phyloP scores from a whole-genome alignment of 1,140 invertebrate genomes.

The Gyrodactylus bullatarudis region DNA sequence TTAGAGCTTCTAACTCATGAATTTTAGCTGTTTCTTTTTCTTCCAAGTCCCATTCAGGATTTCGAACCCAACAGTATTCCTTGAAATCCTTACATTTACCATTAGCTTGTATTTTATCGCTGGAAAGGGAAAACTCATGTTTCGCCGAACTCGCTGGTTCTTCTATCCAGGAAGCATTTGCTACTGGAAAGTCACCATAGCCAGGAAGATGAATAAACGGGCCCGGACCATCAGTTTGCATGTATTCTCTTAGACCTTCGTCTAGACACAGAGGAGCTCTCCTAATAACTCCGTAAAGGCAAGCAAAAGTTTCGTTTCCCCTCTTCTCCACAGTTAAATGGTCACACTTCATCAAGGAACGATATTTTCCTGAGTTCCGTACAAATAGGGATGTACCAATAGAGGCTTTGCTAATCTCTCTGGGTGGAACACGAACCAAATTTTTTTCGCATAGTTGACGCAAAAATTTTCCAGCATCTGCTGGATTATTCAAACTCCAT shows the following conservation, averaged over 20 bases:
- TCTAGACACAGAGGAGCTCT: neutral
- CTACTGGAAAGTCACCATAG: neutral
- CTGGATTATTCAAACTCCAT: neutral
- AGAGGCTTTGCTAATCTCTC: neutral
- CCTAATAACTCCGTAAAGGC: neutral
- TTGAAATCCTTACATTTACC: neutral
- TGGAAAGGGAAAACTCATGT: neutral
- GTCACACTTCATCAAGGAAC: neutral
- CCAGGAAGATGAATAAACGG: neutral
- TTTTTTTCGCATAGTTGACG: neutral
- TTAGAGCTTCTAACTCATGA: neutral
- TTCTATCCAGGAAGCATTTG: neutral
- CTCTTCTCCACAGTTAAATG: neutral
- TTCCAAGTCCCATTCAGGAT: neutral
- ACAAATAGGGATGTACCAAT: neutral
- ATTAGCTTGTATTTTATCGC: neutral
- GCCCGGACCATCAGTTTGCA: neutral
- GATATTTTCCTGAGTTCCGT: neutral
- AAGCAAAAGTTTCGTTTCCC: neutral
- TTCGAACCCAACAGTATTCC: neutral
- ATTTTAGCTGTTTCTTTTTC: neutral
- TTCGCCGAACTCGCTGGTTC: neutral
- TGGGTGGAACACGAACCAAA: neutral
- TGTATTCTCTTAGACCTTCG: neutral
- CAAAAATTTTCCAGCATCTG: neutral